Evolutionary conservation across 2,888 invertebrate genomes (phyloP).

Genomic region (Heliconius sara): DNA sequence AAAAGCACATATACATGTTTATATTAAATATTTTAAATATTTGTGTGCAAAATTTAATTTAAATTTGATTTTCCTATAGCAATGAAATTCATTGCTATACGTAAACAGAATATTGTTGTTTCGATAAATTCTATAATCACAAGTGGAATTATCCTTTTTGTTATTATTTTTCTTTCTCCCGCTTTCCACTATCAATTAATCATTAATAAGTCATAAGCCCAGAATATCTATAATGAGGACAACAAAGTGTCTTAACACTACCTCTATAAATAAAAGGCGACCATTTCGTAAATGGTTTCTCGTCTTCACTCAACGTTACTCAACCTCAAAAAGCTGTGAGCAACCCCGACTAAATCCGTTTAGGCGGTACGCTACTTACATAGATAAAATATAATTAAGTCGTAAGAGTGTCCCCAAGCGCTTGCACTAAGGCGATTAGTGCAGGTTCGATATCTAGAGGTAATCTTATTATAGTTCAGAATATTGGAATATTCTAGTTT

Average conservation of each 20-base stretch:
- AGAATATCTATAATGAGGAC: not conserved
- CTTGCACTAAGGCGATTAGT: conserved; percentile 58
- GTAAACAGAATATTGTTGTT: too few species aligned
- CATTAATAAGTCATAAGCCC: too few species aligned
- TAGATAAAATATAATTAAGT: conserved; percentile 36
- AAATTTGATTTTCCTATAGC: too few species aligned
- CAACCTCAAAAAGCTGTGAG: conserved; percentile 20
- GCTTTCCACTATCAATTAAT: too few species aligned
- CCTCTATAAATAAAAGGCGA: not conserved
- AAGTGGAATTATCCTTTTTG: too few species aligned
- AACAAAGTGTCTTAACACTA: not conserved
- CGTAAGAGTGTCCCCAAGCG: conserved; percentile 34
- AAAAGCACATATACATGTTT: too few species aligned
- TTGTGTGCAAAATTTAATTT: too few species aligned
- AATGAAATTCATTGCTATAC: too few species aligned
- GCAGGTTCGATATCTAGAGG: conserved; percentile 45
- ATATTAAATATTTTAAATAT: too few species aligned
- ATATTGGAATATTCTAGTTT: conserved; percentile 3
- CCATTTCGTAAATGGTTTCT: not conserved
- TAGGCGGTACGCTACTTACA: conserved; percentile 22
- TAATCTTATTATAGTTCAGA: conserved; percentile 48
- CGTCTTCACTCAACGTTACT: conserved; percentile 5
- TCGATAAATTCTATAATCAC: too few species aligned
- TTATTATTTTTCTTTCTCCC: too few species aligned
- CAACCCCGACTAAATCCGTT: conserved; percentile 25